These are phyloP conservation scores for Gonatopus flavifemur DNA, from an alignment of 1,140 invertebrate species.

Conservation along the genomic window DNA sequence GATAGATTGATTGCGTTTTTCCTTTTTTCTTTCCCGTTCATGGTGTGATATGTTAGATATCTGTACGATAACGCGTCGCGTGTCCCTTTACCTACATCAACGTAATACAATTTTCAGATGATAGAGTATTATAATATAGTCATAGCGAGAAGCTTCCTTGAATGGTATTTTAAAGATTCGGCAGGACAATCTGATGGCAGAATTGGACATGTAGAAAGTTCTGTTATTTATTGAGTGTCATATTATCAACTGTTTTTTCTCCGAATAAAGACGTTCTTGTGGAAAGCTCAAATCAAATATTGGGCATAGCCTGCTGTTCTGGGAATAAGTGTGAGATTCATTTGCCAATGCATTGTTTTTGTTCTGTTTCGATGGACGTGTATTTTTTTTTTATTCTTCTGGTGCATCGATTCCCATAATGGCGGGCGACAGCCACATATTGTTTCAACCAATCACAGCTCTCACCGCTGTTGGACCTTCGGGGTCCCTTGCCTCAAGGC, in stretches of 20 bases:
- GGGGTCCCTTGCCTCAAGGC: slow-evolving; percentile 56
- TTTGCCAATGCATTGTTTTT: not conserved
- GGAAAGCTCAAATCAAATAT: slow-evolving; percentile 49
- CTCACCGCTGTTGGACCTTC: slow-evolving; percentile 58
- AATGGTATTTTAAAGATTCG: slow-evolving; percentile 31
- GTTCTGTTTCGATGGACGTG: not conserved
- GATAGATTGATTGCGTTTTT: slow-evolving; percentile 3
- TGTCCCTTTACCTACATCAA: too few relatives aligned
- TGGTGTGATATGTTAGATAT: not conserved
- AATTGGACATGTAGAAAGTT: slow-evolving; percentile 56
- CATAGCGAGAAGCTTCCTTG: too few relatives aligned
- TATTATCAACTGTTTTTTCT: slow-evolving; percentile 55
- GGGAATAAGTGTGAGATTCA: slow-evolving; percentile 26
- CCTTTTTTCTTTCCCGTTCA: slow-evolving; percentile 2
- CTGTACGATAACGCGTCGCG: too few relatives aligned
- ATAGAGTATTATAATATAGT: too few relatives aligned
- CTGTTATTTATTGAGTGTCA: slow-evolving; percentile 58
- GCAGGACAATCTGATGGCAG: slow-evolving; percentile 37
- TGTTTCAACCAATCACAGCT: slow-evolving; percentile 62
- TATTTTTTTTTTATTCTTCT: not conserved
- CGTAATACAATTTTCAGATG: too few relatives aligned
- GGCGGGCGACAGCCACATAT: slow-evolving; percentile 52
- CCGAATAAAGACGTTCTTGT: slow-evolving; percentile 52
- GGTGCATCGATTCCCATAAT: slow-evolving; percentile 35
- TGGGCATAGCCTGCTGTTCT: slow-evolving; percentile 47